phyloP scores from a whole-genome alignment of 2,888 invertebrate genomes.

The Lepas anatifera region DNA sequence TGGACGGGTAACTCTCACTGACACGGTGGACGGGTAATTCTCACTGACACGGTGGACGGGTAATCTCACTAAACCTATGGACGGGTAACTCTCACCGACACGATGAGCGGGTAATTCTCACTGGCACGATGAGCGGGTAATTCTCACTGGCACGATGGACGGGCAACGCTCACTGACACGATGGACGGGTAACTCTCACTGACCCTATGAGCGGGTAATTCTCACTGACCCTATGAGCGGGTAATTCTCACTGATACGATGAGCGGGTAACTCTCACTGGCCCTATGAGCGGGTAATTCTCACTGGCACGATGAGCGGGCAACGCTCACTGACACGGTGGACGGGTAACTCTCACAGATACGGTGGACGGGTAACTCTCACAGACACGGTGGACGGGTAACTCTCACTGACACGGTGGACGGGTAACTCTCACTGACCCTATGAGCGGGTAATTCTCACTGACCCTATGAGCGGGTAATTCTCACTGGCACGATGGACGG shows the following conservation, averaged over 20 bases:
- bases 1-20: no score
- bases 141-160: no score
- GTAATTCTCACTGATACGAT: constrained; percentile 66
- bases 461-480: constrained; percentile 66
- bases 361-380: constrained; percentile 73
- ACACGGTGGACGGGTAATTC: no score
- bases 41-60: no score
- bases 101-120: no score
- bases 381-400: constrained; percentile 60
- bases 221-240: constrained; percentile 51
- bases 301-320: constrained; percentile 60
- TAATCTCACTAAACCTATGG: no score
- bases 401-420: constrained; percentile 61
- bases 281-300: constrained; percentile 73
- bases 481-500: no score
- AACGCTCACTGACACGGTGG: constrained; percentile 63
- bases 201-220: no score
- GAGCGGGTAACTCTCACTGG: constrained; percentile 58
- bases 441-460: constrained; percentile 69
- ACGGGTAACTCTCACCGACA: no score
- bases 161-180: no score
- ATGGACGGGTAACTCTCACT: no score
- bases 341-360: constrained; percentile 59
- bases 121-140: no score
- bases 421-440: constrained; percentile 61